Evolutionary conservation across 1,140 invertebrate genomes (phyloP), one percentile per base, ranked within the genome.

Genomic region (Popillia japonica): DNA sequence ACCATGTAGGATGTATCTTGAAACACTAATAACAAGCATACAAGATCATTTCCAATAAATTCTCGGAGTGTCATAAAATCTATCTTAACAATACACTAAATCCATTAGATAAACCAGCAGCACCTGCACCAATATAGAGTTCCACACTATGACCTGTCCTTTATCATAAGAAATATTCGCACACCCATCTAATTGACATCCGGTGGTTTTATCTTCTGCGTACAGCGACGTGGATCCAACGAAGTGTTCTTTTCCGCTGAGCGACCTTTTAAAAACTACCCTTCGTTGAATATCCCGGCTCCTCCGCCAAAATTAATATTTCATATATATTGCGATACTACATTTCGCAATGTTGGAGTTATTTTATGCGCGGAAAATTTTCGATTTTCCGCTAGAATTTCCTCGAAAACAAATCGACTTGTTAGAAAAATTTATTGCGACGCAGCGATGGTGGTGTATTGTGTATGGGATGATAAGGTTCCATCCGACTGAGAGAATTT

Each of bases 361-460:
- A 55, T 6, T 55, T 55, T 55, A 14, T 55, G 9, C n/a, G 48
- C 61, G 20, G 22, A 14, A 68, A 68, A 68, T 68, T 68, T 68
- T 68, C 61, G 61, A 68, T 68, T 68, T 68, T 68, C 61, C 61
- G 61, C 20, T 68, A 68, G 61, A 68, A 68, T 68, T 22, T 23
- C 61, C 61, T 27, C 61, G 61, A 34, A 68, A 68, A 68, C 61
- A 27, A 27, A 68, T 68, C 61, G 61, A 34, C 61, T 68, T 68
- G 27, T 68, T 68, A 68, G 61, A 20, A 68, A 68, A 68, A 68
- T 68, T 68, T 68, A 68, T 68, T 8, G 22, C 7, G 61, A 22
- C 22, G 61, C 44, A 48, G 27, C 27, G 27, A n/a, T n/a, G n/a
- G 27, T 34, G 27, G 27, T 4, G 27, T 34, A 34, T 34, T 34